Evolutionary conservation across 2,113 vertebrate species (phyloP).

Genomic region (Trichechus manatus): DNA sequence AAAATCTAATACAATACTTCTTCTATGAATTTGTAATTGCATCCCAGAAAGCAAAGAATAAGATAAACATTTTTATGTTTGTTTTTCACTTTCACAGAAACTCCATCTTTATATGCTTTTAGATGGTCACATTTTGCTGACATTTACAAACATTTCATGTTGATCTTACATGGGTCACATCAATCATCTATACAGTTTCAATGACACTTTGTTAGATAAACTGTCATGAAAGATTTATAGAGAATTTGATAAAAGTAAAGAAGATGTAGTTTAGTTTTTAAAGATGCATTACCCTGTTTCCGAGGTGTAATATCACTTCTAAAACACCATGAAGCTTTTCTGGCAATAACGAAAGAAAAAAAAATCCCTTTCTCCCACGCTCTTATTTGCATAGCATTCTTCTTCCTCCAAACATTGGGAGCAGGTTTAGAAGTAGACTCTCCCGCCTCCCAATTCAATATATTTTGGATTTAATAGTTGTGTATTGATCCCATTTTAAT

Average conservation of each 20-base stretch:
- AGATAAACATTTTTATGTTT: constrained; percentile 89
- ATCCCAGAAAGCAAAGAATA: constrained; percentile 84
- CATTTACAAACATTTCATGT: constrained; percentile 93
- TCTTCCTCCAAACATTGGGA: constrained; percentile 10
- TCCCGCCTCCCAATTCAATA: not conserved
- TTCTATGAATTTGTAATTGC: constrained; percentile 88
- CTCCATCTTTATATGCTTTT: constrained; percentile 86
- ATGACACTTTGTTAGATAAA: constrained; percentile 93
- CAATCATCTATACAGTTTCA: constrained; percentile 91
- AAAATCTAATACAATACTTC: constrained; percentile 83
- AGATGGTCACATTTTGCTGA: constrained; percentile 91
- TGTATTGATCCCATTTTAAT: constrained; percentile 23
- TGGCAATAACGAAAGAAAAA: constrained; percentile 83
- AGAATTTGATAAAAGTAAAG: constrained; percentile 93
- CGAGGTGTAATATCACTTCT: constrained; percentile 87
- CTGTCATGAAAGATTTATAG: constrained; percentile 93
- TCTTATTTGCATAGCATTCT: constrained; percentile 81
- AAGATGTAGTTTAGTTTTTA: constrained; percentile 91
- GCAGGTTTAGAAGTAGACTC: not conserved
- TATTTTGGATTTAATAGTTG: not conserved
- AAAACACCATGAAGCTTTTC: constrained; percentile 86
- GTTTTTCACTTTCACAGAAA: constrained; percentile 87
- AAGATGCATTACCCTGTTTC: constrained; percentile 89
- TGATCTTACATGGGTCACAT: constrained; percentile 90
- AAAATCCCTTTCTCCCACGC: constrained; percentile 66